These are phyloP conservation scores for Phymanthus crucifer DNA, from an alignment of 92 coral and sea anemone genomes.

Conservation along the genomic window DNA sequence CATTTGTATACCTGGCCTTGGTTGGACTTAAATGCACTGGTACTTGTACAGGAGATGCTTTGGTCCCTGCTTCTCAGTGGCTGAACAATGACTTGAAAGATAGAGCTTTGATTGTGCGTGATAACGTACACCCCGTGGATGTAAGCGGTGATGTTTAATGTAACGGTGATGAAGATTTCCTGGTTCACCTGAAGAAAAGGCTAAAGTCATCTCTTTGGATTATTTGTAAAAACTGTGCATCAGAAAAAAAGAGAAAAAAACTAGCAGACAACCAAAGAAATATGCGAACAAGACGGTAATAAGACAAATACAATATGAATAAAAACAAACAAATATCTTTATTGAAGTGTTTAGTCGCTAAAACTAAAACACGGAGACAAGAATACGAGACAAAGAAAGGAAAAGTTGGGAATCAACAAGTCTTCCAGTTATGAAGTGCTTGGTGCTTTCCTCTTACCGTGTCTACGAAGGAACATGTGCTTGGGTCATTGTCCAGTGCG, in stretches of 20 bases:
- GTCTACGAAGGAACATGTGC: conserved; percentile 14
- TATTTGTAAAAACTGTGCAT: not conserved
- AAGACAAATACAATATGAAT: too few species aligned
- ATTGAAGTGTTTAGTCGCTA: too few species aligned
- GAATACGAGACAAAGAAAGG: too few species aligned
- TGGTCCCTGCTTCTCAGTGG: not conserved
- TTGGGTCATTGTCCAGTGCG: conserved; percentile 21
- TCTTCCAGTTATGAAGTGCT: not conserved
- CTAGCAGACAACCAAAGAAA: too few species aligned
- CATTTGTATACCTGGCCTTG: conserved; percentile 30
- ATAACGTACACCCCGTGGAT: conserved; percentile 25
- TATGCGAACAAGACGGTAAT: too few species aligned
- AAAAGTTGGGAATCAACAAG: too few species aligned
- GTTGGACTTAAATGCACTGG: conserved; percentile 15
- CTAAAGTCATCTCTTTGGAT: not conserved
- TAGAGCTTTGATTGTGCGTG: not conserved
- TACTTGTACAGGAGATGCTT: not conserved
- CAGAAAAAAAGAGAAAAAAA: too few species aligned
- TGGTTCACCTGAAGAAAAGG: conserved; percentile 8
- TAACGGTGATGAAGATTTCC: not conserved
- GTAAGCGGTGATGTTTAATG: not conserved
- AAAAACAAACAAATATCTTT: too few species aligned
- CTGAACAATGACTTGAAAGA: not conserved
- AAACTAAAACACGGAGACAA: too few species aligned
- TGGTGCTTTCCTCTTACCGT: conserved; percentile 25